These are phyloP conservation scores for Drosophila recens DNA, from an alignment of 2,888 invertebrate species.

Conservation along the genomic window DNA sequence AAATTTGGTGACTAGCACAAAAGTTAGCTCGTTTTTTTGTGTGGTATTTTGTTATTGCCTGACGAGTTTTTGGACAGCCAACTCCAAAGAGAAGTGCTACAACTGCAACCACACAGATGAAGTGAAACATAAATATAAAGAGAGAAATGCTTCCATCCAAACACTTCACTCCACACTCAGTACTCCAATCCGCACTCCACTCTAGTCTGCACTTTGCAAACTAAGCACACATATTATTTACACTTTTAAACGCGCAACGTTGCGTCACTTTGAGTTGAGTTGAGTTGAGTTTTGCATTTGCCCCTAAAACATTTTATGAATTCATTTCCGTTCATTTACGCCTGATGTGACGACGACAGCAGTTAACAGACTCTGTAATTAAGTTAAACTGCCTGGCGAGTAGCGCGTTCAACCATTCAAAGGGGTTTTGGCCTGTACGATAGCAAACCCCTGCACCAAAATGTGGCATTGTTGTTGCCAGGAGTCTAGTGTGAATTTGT, in stretches of 20 bases:
- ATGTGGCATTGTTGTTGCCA: slow-evolving; percentile 28
- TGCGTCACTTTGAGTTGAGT: slow-evolving; percentile 61
- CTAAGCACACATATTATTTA: slow-evolving; percentile 76
- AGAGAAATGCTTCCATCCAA: slow-evolving; percentile 7
- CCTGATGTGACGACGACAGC: slow-evolving; percentile 66
- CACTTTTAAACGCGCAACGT: slow-evolving; percentile 79
- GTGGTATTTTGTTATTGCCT: slow-evolving; percentile 54
- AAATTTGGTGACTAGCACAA: slow-evolving; percentile 46
- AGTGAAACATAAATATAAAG: background rate
- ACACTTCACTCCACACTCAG: slow-evolving; percentile 2
- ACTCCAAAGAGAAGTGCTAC: slow-evolving; percentile 25
- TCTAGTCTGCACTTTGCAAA: slow-evolving; percentile 45
- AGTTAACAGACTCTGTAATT: slow-evolving; percentile 72
- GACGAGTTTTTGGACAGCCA: slow-evolving; percentile 43
- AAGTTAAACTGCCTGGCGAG: slow-evolving; percentile 67
- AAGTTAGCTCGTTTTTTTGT: slow-evolving; percentile 23
- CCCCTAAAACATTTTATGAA: slow-evolving; percentile 76
- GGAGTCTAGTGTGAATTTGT: slow-evolving; percentile 9
- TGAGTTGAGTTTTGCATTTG: slow-evolving; percentile 35
- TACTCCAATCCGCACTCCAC: slow-evolving; percentile 15
- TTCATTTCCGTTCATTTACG: slow-evolving; percentile 81
- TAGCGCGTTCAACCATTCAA: slow-evolving; percentile 28
- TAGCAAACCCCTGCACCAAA: slow-evolving; percentile 20
- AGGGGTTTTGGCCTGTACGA: slow-evolving; percentile 13
- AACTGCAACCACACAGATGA: slow-evolving; percentile 31